Evolutionary conservation across 2,888 invertebrate species (phyloP), one percentile per base, ranked within the genome.

Genomic region (Anoncus sp.): DNA sequence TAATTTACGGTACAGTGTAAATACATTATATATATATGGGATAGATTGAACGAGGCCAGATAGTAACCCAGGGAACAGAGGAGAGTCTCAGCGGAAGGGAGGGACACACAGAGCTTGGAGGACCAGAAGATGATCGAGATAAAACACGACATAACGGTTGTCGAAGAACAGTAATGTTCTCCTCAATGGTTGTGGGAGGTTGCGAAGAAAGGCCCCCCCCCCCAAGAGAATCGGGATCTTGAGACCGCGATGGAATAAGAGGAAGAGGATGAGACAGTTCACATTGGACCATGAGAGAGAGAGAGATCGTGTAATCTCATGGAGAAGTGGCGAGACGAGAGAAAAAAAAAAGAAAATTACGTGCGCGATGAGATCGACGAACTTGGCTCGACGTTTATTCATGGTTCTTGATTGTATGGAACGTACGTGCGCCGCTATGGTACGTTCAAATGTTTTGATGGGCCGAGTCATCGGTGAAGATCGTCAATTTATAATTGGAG

Each of bases 151-250:
- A 66, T 73, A 81, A 84, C 82, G 81, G 80, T 83, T 83, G 84
- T 85, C 84, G 81, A 83, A 83, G 84, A 81, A 77, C 80, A 75
- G 80, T 82, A 82, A n/a, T n/a, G n/a, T n/a, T n/a, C n/a, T n/a
- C n/a, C n/a, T n/a, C 24, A 67, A 85, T 83, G 81, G 80, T 75
- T 75, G 82, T 81, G 81, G 78, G 84, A 81, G 84, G 79, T 74
- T 72, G 75, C 75, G 75, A 80, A 81, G 79, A 80, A 78, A 75
- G 79, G 76, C 76, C n/a, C n/a, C n/a, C n/a, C n/a, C n/a, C n/a
- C n/a, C n/a, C 81, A 59, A 59, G 81, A 57, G 65, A 66, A 45
- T n/a, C 22, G n/a, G 35, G 20, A 22, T 70, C 55, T 35, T 62
- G 45, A 51, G 71, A 31, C 45, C 43, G 65, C 47, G 53, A 60